phyloP scores from a whole-genome alignment of 64 coral and sea anemone species.

The Pocillopora damicornis region DNA sequence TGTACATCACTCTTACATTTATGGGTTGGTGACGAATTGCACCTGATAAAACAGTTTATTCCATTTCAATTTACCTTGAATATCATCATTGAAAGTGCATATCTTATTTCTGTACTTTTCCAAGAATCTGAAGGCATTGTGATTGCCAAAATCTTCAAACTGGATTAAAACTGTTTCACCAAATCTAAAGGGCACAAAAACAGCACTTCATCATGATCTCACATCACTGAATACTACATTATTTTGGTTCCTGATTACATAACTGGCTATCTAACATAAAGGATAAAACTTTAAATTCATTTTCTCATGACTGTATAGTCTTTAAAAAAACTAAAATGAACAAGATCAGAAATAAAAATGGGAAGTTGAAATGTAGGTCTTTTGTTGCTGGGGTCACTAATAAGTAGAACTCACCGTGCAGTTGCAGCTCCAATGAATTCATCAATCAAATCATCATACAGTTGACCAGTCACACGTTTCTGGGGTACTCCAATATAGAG shows the following conservation, averaged over 20 bases:
- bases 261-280: too few species aligned
- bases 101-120: slow-evolving; percentile 86
- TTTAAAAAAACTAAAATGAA: too few species aligned
- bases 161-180: slow-evolving; percentile 85
- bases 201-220: not conserved
- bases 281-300: too few species aligned
- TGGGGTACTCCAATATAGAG: slow-evolving; percentile 83
- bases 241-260: too few species aligned
- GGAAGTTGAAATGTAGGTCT: too few species aligned
- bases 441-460: slow-evolving; percentile 90
- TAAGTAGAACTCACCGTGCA: slow-evolving; percentile 40
- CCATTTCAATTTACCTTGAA: slow-evolving; percentile 69
- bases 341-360: too few species aligned
- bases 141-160: slow-evolving; percentile 99
- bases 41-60: not conserved
- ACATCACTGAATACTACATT: too few species aligned
- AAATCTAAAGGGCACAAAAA: slow-evolving; percentile 39
- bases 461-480: slow-evolving; percentile 56
- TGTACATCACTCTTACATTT: too few species aligned
- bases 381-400: not conserved
- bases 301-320: too few species aligned
- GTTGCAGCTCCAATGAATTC: slow-evolving; percentile 76
- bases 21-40: too few species aligned
- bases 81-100: slow-evolving; percentile 96
- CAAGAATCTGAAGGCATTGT: slow-evolving; percentile 96